Evolutionary conservation across 1,140 invertebrate genomes (phyloP), one percentile per base, ranked within the genome.

Genomic region (Brachionus rotundiformis): DNA sequence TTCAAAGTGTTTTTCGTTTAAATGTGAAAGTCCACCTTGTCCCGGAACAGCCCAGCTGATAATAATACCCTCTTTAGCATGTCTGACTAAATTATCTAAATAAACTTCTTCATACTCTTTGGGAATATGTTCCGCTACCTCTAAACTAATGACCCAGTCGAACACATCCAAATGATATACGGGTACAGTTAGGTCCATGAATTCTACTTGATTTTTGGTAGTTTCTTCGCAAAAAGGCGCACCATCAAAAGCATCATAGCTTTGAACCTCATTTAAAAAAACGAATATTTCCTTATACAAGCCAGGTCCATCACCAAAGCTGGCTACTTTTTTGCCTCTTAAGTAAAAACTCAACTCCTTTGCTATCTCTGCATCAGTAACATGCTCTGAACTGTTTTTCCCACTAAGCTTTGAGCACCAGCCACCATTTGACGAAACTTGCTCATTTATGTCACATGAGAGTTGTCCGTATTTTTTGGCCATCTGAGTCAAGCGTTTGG

Each of bases 121-220:
- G n/a, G 76, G 76, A 11, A 79, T 79, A 27, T 79, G 76, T 5
- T 79, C 76, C 7, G 76, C 76, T 19, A 79, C 76, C 25, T 81
- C 54, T 25, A 81, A 8, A 11, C 49, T 63, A 10, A 81, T 36
- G 29, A 81, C 16, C 77, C 77, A 81, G 31, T 81, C 77, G 39
- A 27, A 79, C n/a, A 3, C 2, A 8, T 79, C 5, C n/a, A 79
- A 11, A 39, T 79, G 76, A 63, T 79, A 79, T 5, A 79, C 13
- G 13, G 76, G 76, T 13, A 79, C 47, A 1, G 47, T 59, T 7
- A 79, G 29, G 59, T 79, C 76, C 31, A 79, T n/a, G 41, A 79
- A 79, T 3, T 63, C 36, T 6, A 79, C 76, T 19, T 27, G 0
- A 19, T 59, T 19, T 6, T 54, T 31, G 2, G 76, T 59, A 11